Evolutionary conservation across 2,888 invertebrate species (phyloP), one percentile per base, ranked within the genome.

Genomic region (Leptura quadrifasciata): DNA sequence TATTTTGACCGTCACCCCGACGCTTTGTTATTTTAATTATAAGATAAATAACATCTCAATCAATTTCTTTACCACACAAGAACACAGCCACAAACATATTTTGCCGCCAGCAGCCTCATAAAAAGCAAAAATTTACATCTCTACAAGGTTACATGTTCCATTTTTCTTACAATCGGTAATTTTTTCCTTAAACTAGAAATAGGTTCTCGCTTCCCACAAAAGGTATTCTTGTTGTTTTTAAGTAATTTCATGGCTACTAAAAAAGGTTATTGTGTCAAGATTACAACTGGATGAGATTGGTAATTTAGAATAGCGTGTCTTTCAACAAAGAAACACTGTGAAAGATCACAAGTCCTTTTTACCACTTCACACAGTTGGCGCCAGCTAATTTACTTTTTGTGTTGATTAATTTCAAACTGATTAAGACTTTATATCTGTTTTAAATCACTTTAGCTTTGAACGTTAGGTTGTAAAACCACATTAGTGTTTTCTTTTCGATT

Each of bases 191-290:
- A 75, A 72, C 68, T 75, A 64, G 69, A 67, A 55, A 68, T 27
- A 24, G 60, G 20, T 57, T 65, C 61, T 68, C 64, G 64, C 68
- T 72, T 77, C 76, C 27, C 72, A 75, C 74, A 75, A 72, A 72
- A 75, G 77, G 68, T 55, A 72, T 79, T 79, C 74, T 72, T 76
- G 72, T 77, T 77, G 77, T 80, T 79, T 82, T 79, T 73, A 72
- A 72, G 75, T 79, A 80, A 82, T 82, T 82, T 82, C 82, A 82
- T 80, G 82, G 78, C 77, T 77, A 74, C 80, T 80, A 78, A 81
- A 81, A 81, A 82, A 82, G 79, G 79, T 80, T 79, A 80, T 82
- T 81, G 80, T 82, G 82, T 80, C 79, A 81, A 78, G 76, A 82
- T 82, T 77, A 80, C 76, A 78, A 78, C 74, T 79, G 79, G 75